Evolutionary conservation across 64 coral and sea anemone genomes (phyloP).

Genomic region (Platygyra sinensis): DNA sequence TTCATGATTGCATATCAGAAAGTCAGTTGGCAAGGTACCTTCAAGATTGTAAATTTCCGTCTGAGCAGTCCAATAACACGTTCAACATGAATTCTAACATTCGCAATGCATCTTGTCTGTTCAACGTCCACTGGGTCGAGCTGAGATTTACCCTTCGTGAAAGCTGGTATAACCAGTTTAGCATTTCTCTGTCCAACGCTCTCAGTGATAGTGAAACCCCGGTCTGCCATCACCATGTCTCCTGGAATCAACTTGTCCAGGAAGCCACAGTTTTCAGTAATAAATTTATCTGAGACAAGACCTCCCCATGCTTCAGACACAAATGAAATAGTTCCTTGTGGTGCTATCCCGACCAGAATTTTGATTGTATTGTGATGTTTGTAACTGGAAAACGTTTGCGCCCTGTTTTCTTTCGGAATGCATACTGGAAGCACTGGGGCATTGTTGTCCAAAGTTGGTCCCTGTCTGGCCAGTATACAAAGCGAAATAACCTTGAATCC

Average conservation of each 20-base stretch:
- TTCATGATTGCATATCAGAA: conserved; percentile 29
- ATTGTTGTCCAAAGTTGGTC: too few relatives aligned
- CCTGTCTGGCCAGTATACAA: conserved; percentile 33
- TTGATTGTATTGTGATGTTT: conserved; percentile 37
- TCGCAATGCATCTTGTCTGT: conserved; percentile 31
- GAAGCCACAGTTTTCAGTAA: too few relatives aligned
- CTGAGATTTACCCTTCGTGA: too few relatives aligned
- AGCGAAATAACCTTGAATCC: neutral
- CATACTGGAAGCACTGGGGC: conserved; percentile 15
- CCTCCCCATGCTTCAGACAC: too few relatives aligned
- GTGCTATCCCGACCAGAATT: conserved; percentile 9
- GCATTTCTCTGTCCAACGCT: conserved; percentile 34
- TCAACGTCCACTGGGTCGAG: conserved; percentile 47
- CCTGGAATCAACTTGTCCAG: too few relatives aligned
- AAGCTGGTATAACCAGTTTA: conserved; percentile 48
- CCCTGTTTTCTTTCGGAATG: neutral
- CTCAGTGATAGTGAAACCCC: conserved; percentile 17
- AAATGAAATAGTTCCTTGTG: conserved; percentile 38
- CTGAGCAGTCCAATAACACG: conserved; percentile 33
- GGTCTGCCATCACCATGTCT: too few relatives aligned
- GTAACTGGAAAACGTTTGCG: too few relatives aligned
- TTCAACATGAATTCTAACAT: conserved; percentile 50
- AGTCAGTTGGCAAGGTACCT: conserved; percentile 43
- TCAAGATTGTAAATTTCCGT: conserved; percentile 36
- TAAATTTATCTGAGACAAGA: too few relatives aligned